Conservation (phyloP, 2,797 vertebrate species). For the Spinibarbus caldwelli region DNA sequence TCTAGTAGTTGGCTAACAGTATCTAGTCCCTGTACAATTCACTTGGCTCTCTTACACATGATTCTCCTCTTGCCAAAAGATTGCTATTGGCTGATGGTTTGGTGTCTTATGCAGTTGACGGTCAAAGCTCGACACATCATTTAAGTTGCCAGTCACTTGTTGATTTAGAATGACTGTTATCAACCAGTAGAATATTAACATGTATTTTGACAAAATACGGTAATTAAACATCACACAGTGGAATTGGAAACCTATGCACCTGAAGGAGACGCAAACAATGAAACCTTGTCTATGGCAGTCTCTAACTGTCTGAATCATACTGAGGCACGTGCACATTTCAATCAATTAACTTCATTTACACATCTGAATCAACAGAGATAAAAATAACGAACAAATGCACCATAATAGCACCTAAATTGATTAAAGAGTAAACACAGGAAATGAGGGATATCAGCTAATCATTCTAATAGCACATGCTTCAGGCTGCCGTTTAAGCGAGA, state of each 20-base stretch:
- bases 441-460: constrained; percentile 48
- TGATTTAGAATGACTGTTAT: constrained; percentile 30
- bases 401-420: constrained; percentile 40
- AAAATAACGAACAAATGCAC: constrained; percentile 55
- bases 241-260: constrained; percentile 3
- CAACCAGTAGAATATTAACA: constrained; percentile 14
- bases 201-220: constrained; percentile 27
- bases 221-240: constrained; percentile 33
- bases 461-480: constrained; percentile 34
- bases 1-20: constrained; percentile 22
- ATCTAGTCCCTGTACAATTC: background rate
- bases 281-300: constrained; percentile 19
- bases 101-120: background rate
- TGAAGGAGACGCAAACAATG: constrained; percentile 10
- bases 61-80: background rate
- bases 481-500: background rate
- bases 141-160: constrained; percentile 5
- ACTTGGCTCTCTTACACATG: background rate
- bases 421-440: constrained; percentile 54
- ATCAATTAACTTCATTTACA: constrained; percentile 46
- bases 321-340: constrained; percentile 32
- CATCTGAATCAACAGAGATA: constrained; percentile 48
- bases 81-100: background rate
- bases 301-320: constrained; percentile 18
- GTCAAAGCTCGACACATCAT: background rate